Conservation (phyloP, 2,797 vertebrate species). For the Bryconaethiops microstoma region DNA sequence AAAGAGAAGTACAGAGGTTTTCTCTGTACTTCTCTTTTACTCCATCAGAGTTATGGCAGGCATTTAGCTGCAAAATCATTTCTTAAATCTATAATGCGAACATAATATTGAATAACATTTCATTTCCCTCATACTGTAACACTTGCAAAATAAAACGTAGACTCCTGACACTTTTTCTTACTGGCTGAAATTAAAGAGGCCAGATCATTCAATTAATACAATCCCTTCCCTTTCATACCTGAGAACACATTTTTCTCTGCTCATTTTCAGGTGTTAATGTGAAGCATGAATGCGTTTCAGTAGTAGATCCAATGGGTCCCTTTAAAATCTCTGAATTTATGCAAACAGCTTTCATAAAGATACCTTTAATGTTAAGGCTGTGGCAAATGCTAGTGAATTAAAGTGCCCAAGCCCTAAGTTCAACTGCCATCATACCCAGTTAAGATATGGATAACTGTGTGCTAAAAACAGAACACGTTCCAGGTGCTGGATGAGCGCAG, state of each 20-base stretch:
- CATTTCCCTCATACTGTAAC: background rate
- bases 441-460: background rate
- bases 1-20: slow-evolving; percentile 2
- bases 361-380: slow-evolving; percentile 36
- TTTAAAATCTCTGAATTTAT: slow-evolving; percentile 13
- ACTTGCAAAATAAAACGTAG: background rate
- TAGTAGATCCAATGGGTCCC: background rate
- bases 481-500: background rate
- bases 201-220: slow-evolving; percentile 1
- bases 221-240: slow-evolving; percentile 8
- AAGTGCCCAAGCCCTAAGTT: slow-evolving; percentile 16
- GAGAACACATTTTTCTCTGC: background rate
- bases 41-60: background rate
- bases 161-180: background rate
- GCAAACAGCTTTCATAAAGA: background rate
- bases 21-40: no score
- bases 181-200: background rate
- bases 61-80: background rate
- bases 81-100: background rate
- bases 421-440: background rate
- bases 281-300: background rate
- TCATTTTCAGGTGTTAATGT: background rate
- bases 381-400: slow-evolving; percentile 23
- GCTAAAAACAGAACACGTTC: background rate
- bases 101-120: slow-evolving; percentile 1